phyloP scores from a whole-genome alignment of 2,113 vertebrate species.

The Mixornis gularis region DNA sequence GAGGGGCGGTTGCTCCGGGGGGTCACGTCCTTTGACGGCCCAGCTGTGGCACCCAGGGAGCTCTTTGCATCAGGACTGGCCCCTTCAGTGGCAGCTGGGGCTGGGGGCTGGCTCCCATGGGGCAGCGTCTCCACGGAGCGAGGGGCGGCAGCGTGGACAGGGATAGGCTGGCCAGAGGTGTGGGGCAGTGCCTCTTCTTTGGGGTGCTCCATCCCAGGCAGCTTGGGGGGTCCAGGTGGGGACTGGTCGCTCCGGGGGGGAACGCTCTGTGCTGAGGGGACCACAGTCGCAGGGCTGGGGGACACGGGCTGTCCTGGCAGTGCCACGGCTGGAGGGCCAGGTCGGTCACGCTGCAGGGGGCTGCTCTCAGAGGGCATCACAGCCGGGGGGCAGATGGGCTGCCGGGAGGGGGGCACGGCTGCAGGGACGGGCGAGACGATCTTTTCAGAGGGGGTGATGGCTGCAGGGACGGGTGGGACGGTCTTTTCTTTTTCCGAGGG shows the following conservation, averaged over 20 bases:
- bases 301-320: neutral
- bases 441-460: neutral
- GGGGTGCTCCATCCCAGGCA: neutral
- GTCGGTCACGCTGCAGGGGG: neutral
- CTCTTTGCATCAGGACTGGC: neutral
- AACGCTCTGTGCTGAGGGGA: neutral
- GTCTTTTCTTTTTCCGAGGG: neutral
- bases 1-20: neutral
- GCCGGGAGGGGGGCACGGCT: neutral
- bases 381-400: neutral
- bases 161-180: neutral
- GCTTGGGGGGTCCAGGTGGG: rapidly evolving
- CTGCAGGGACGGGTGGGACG: neutral
- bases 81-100: neutral
- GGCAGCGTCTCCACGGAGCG: neutral
- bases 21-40: neutral
- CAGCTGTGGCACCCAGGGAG: rapidly evolving
- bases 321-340: neutral
- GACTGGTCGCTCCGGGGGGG: neutral
- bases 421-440: rapidly evolving
- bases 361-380: neutral
- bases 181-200: constrained; percentile 19
- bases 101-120: neutral
- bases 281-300: neutral
- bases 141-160: neutral